phyloP scores from a whole-genome alignment of 37 sponge, comb jelly and placozoan genomes.

The Haliclona indistincta region DNA sequence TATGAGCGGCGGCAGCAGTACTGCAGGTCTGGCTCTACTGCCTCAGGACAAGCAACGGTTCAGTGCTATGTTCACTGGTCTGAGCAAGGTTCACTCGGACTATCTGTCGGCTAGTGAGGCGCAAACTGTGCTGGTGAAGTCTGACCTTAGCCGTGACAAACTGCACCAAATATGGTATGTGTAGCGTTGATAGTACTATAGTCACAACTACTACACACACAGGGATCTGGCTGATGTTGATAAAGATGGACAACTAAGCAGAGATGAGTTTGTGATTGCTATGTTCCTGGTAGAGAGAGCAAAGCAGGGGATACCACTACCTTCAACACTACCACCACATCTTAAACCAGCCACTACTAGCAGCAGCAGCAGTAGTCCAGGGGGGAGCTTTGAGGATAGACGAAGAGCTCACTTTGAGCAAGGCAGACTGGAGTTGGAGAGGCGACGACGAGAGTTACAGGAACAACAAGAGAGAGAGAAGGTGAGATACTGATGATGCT shows the following conservation, averaged over 20 bases:
- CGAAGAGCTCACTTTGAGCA: conserved; percentile 75
- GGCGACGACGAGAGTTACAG: conserved; percentile 50
- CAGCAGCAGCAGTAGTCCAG: background rate
- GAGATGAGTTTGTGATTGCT: conserved; percentile 73
- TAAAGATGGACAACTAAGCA: conserved; percentile 71
- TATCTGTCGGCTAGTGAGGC: conserved; percentile 28
- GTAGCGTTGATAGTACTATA: background rate
- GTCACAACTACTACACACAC: background rate
- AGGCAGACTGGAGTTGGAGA: conserved; percentile 72
- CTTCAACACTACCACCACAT: conserved; percentile 53
- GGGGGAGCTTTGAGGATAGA: conserved; percentile 74
- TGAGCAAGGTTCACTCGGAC: conserved; percentile 44
- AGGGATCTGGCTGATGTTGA: conserved; percentile 80
- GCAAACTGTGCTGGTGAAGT: conserved; percentile 40
- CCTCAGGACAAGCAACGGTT: conserved; percentile 22
- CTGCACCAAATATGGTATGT: conserved; percentile 75
- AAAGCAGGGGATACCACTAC: conserved; percentile 49
- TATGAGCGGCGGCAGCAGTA: too few relatives aligned
- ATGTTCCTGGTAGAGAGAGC: conserved; percentile 66
- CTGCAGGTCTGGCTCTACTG: conserved; percentile 40
- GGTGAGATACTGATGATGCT: conserved; percentile 10
- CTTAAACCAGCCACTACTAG: conserved; percentile 16
- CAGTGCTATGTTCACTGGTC: conserved; percentile 55
- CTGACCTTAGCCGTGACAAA: conserved; percentile 26
- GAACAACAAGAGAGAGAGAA: conserved; percentile 66